Conservation (phyloP, 2,797 vertebrate species). For the Apogon hyalosoma region DNA sequence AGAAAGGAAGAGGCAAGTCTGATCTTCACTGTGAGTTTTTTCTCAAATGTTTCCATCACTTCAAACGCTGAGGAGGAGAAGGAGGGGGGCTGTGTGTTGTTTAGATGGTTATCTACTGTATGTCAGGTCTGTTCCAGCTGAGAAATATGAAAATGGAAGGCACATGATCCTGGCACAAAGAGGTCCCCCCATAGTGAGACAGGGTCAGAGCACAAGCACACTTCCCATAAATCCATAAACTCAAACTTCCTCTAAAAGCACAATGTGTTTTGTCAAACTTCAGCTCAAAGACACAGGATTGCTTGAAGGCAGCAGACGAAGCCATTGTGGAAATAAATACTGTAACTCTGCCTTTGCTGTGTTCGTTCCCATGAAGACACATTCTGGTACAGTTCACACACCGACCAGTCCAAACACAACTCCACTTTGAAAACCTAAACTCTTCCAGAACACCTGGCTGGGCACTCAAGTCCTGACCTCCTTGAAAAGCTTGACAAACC, state of each 20-base stretch:
- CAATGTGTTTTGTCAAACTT: constrained; percentile 26
- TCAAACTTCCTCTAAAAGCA: constrained; percentile 48
- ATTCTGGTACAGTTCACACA: constrained; percentile 33
- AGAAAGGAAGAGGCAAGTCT: background rate
- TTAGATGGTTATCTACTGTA: constrained; percentile 56
- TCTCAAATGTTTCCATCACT: constrained; percentile 28
- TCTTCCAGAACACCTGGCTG: constrained; percentile 50
- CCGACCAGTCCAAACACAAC: constrained; percentile 61
- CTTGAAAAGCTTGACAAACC: constrained; percentile 8
- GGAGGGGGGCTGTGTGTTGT: constrained; percentile 16
- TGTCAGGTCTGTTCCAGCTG: constrained; percentile 42
- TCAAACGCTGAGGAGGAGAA: constrained; percentile 24
- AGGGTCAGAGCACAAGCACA: constrained; percentile 65
- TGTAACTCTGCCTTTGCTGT: constrained; percentile 35
- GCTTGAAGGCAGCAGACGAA: constrained; percentile 35
- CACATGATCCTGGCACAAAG: constrained; percentile 33
- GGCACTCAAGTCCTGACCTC: constrained; percentile 23
- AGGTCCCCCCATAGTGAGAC: constrained; percentile 34
- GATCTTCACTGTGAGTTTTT: background rate
- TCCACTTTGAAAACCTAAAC: constrained; percentile 49
- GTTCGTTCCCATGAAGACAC: constrained; percentile 50
- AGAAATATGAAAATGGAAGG: constrained; percentile 57
- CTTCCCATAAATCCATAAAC: constrained; percentile 67
- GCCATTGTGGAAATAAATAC: constrained; percentile 49
- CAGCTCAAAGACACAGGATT: constrained; percentile 25